These are phyloP conservation scores for Microctenopoma stevenorrisi DNA, from an alignment of 2,797 vertebrate species.

Conservation along the genomic window DNA sequence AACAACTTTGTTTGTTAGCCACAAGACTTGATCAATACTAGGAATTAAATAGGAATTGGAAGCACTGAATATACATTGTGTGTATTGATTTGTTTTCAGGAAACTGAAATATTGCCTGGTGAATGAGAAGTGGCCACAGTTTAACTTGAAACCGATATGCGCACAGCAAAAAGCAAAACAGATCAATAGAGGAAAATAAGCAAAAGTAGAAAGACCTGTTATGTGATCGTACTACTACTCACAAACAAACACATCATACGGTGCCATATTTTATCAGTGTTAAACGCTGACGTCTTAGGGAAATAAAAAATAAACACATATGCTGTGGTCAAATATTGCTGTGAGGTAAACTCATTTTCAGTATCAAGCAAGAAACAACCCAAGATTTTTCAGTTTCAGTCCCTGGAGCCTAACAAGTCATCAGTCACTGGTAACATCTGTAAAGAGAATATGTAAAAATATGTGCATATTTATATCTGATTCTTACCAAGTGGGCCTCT, in stretches of 20 bases:
- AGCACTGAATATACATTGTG: background rate
- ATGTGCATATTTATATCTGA: constrained; percentile 7
- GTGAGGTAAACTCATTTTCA: too few species aligned
- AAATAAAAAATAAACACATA: background rate
- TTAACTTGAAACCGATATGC: constrained; percentile 33
- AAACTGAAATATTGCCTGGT: background rate
- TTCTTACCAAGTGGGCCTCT: background rate
- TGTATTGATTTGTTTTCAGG: background rate
- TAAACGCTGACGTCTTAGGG: background rate
- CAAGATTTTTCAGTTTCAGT: too few species aligned
- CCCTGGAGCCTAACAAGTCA: too few species aligned
- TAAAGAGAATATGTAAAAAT: background rate
- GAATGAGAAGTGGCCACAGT: constrained; percentile 10
- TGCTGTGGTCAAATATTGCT: background rate
- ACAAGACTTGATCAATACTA: background rate
- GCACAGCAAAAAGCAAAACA: constrained; percentile 24
- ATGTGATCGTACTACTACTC: background rate
- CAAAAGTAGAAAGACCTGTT: background rate
- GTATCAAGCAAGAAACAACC: too few species aligned
- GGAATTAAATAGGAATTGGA: background rate
- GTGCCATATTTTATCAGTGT: background rate
- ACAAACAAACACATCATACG: background rate
- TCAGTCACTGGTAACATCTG: background rate
- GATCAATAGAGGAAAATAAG: constrained; percentile 39
- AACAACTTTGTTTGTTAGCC: background rate